These are phyloP conservation scores for Aramus guarauna DNA, from an alignment of 2,113 vertebrate genomes.

Conservation along the genomic window DNA sequence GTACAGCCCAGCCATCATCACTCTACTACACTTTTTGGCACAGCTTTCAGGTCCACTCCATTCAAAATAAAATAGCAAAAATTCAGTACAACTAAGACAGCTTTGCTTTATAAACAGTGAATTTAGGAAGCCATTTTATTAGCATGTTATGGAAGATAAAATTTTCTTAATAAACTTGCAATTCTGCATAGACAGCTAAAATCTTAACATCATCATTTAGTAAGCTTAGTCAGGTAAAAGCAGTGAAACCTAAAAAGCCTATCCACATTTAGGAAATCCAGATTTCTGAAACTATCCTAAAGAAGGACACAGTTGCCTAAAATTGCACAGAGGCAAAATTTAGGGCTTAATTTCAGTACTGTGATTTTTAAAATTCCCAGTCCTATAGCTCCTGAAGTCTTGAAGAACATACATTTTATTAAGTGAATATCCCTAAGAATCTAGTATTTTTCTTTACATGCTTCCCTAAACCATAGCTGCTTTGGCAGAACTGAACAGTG, in stretches of 20 bases:
- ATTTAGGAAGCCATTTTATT: neutral
- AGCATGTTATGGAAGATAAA: neutral
- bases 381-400: neutral
- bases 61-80: neutral
- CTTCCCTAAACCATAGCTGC: neutral
- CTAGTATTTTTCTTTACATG: neutral
- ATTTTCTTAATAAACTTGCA: neutral
- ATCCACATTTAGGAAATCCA: neutral
- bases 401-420: neutral
- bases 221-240: neutral
- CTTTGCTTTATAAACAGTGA: neutral
- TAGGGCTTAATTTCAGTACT: neutral
- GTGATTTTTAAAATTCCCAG: neutral
- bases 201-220: neutral
- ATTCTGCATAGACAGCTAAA: neutral
- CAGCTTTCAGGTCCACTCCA: neutral
- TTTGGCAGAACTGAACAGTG: neutral
- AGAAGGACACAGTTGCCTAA: neutral
- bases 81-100: neutral
- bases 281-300: neutral
- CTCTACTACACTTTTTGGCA: neutral
- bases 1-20: neutral
- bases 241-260: neutral
- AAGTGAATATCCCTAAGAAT: neutral
- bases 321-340: neutral